Base-by-base conservation (phyloP, 2,797 vertebrate genomes). In the Hylomyscus alleni region DNA sequence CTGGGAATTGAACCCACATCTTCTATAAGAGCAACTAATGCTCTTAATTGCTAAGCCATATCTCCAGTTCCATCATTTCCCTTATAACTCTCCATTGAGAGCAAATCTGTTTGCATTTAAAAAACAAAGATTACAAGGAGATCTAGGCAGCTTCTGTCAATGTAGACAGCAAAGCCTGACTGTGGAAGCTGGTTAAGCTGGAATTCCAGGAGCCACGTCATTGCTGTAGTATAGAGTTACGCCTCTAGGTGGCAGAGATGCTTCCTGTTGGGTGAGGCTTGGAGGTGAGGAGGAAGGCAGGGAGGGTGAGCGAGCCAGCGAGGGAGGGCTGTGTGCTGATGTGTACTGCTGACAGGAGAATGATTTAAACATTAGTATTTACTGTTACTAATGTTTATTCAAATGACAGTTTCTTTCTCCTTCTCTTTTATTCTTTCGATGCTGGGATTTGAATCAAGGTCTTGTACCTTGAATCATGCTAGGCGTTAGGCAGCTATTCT, bases 161-260 rank as follows among this genome's bases (percentile, higher is more conserved):
- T 10, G 11, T 47, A n/a, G 44, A 54, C 19, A 31, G 17, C 52
- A 75, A 80, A 86, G 54, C 2, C 2, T 20, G n/a, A 37, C 69
- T 37, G 2, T 34, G 31, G 47, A 47, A 60, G 62, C 22, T 22
- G 58, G 1, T 15, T 37, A 4, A 47, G 56, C 69, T 17, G 54
- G 52, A 34, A 13, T 17, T 60, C 0, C 0, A 69, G 56, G 52
- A 81, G 54, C 76, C 34, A 31, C 8, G 31, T 19, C 22, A 6
- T 12, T 17, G 3, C 89, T 0, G 47, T 26, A 6, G 2, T 2
- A 0, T 31, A 22, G 54, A 7, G 34, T 34, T 37, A 2, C 1
- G 31, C 56, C 1, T 15, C 2, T 2, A 22, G 69, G 31, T 69
- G 31, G 44, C 24, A 31, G 87, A 26, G 76, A 69, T 34, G 47